These are phyloP conservation scores for Valencia hispanica DNA, from an alignment of 2,797 vertebrate genomes.

Conservation along the genomic window DNA sequence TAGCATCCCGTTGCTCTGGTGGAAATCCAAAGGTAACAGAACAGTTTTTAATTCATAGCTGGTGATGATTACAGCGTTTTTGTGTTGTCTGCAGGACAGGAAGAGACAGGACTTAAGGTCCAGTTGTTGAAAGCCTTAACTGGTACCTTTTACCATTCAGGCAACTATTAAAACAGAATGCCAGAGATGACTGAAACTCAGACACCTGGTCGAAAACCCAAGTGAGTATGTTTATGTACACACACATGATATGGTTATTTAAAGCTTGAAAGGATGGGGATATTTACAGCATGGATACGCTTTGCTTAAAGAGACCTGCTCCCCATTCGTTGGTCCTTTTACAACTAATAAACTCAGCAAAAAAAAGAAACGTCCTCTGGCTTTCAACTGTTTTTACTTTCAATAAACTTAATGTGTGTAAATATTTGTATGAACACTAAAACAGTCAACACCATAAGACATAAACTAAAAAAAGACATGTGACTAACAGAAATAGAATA, in stretches of 20 bases:
- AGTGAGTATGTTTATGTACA: constrained; percentile 75
- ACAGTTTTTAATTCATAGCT: neutral
- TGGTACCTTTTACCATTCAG: constrained; percentile 65
- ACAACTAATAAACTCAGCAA: no score
- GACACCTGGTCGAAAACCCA: constrained; percentile 88
- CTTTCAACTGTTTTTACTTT: no score
- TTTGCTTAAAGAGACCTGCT: neutral
- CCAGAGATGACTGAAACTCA: constrained; percentile 98
- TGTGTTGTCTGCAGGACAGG: constrained; percentile 51
- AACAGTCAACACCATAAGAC: no score
- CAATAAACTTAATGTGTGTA: no score
- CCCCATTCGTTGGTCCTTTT: neutral
- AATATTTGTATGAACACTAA: no score
- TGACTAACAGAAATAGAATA: no score
- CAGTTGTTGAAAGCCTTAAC: constrained; percentile 65
- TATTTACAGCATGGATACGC: neutral
- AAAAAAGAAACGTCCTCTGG: no score
- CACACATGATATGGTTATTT: neutral
- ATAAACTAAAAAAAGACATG: no score
- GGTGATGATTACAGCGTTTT: constrained; percentile 4
- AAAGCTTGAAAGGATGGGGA: neutral
- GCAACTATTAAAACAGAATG: constrained; percentile 87
- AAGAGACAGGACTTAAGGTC: constrained; percentile 53
- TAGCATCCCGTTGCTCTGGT: constrained; percentile 42
- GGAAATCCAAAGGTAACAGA: constrained; percentile 12